Conservation (phyloP, 2,888 invertebrate species). For the Caenorhabditis macrosperma region DNA sequence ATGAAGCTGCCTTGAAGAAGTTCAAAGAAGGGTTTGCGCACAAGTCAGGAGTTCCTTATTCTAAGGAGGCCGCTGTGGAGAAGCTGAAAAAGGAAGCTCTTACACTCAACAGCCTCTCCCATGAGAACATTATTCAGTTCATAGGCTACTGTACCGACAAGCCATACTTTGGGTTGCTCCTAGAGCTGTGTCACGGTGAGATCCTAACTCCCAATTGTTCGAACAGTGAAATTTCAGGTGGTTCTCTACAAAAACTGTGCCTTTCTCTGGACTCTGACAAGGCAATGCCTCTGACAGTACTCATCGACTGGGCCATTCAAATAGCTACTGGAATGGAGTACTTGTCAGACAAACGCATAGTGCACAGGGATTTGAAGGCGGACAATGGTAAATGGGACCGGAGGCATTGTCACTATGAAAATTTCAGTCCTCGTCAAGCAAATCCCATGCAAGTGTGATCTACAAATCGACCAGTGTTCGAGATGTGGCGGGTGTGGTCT, state of each 20-base stretch:
- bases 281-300: constrained; percentile 81
- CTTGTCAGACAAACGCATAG: constrained; percentile 90
- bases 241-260: not conserved
- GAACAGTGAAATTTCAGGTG: no score
- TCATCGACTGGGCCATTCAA: constrained; percentile 94
- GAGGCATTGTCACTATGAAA: no score
- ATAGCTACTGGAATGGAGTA: constrained; percentile 97
- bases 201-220: no score
- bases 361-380: constrained; percentile 94
- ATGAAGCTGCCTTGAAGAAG: not conserved
- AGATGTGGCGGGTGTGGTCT: no score
- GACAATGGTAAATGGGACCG: no score
- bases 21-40: not conserved
- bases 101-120: constrained; percentile 93
- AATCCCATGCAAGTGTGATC: constrained; percentile 58
- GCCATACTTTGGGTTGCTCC: constrained; percentile 93
- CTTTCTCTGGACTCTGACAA: not conserved
- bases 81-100: constrained; percentile 93
- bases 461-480: no score
- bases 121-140: constrained; percentile 94
- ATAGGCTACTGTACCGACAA: constrained; percentile 93
- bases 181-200: constrained; percentile 92
- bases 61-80: not conserved
- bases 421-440: constrained; percentile 73
- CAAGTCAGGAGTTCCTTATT: not conserved